These are phyloP conservation scores for Caenorhabditis drosophilae DNA, from an alignment of 2,888 invertebrate genomes.

Conservation along the genomic window DNA sequence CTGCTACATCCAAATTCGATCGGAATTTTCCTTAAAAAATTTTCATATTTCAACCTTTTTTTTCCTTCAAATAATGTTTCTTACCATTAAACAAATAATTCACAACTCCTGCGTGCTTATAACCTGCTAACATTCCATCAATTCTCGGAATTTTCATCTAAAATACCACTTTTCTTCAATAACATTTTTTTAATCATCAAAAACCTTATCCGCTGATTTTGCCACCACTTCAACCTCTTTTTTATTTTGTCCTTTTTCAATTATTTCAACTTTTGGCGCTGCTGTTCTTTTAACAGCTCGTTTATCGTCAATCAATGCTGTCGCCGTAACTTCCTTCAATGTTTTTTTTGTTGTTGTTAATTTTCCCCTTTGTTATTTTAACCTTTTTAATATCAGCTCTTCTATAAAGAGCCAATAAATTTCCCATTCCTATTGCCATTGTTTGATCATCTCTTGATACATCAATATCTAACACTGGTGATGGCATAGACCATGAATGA, in stretches of 20 bases:
- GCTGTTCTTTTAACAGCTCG: conserved; percentile 17
- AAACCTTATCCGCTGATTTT: conserved; percentile 23
- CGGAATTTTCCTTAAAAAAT: conserved; percentile 15
- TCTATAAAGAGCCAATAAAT: conserved; percentile 82
- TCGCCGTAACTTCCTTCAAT: conserved; percentile 23
- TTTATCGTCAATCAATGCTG: conserved; percentile 21
- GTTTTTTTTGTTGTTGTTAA: no score
- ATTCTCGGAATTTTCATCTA: conserved; percentile 23
- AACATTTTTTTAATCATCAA: not conserved
- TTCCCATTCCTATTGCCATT: conserved; percentile 85
- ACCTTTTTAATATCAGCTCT: conserved; percentile 73
- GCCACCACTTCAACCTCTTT: conserved; percentile 30
- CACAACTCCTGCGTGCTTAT: conserved; percentile 30
- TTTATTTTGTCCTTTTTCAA: conserved; percentile 19
- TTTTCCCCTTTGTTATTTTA: no score
- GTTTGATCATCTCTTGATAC: conserved; percentile 80
- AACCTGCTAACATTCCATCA: conserved; percentile 28
- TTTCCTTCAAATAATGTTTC: not conserved
- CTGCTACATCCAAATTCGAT: conserved; percentile 3
- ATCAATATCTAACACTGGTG: conserved; percentile 86
- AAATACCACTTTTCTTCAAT: not conserved
- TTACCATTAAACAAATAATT: conserved; percentile 5
- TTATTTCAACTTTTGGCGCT: conserved; percentile 25
- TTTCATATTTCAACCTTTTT: no score
- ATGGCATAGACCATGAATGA: conserved; percentile 87